phyloP scores from a whole-genome alignment of 1,140 invertebrate genomes.

The Trachymyrmex cornetzi region DNA sequence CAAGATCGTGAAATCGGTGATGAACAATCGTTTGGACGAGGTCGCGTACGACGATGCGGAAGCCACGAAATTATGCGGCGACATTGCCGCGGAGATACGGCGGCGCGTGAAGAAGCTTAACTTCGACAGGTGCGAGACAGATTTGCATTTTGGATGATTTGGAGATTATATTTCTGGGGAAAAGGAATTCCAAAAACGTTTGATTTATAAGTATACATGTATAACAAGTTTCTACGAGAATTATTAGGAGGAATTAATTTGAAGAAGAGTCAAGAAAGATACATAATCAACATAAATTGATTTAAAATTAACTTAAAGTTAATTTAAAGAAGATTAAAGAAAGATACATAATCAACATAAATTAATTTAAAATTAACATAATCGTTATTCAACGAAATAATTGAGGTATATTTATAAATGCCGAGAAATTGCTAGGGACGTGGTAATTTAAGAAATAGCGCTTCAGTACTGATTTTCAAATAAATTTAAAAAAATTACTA shows the following conservation, averaged over 20 bases:
- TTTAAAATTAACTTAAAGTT: not conserved
- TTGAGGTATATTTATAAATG: too few species aligned
- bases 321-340: not conserved
- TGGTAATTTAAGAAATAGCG: too few species aligned
- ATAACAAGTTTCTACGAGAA: not conserved
- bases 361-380: not conserved
- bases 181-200: not conserved
- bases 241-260: not conserved
- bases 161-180: not conserved
- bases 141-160: not conserved
- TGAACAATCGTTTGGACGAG: constrained; percentile 85
- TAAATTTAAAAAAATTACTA: too few species aligned
- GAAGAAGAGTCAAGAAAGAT: not conserved
- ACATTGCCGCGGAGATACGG: constrained; percentile 84
- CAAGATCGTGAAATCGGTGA: constrained; percentile 84
- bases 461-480: too few species aligned
- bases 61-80: constrained; percentile 81
- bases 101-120: constrained; percentile 85
- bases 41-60: constrained; percentile 84
- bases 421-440: too few species aligned
- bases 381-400: not conserved
- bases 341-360: not conserved
- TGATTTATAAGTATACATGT: not conserved
- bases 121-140: constrained; percentile 85
- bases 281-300: not conserved